Conservation (phyloP, 2,888 invertebrate genomes). For the Odontocerum albicorne region DNA sequence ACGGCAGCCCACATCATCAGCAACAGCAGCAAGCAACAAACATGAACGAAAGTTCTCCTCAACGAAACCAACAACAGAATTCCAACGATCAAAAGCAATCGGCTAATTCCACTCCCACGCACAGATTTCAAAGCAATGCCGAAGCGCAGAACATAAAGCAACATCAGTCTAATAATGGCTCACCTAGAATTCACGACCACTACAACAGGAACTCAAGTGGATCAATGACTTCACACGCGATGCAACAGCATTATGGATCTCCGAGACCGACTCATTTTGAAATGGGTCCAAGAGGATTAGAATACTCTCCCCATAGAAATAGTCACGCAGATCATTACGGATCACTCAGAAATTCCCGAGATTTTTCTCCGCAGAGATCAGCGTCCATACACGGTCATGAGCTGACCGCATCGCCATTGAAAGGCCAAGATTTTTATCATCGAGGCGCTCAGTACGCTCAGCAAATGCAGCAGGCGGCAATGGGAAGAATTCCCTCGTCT, state of each 20-base stretch:
- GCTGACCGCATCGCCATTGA: constrained; percentile 50
- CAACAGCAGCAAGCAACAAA: constrained; percentile 18
- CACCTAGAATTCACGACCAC: constrained; percentile 41
- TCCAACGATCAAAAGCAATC: constrained; percentile 38
- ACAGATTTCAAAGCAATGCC: constrained; percentile 25
- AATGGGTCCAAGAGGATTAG: constrained; percentile 55
- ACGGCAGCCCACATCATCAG: constrained; percentile 35
- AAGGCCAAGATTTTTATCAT: constrained; percentile 49
- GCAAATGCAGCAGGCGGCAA: constrained; percentile 43
- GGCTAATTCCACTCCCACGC: constrained; percentile 20
- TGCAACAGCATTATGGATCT: constrained; percentile 45
- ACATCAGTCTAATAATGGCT: constrained; percentile 35
- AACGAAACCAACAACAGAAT: constrained; percentile 15
- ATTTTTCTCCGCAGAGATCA: constrained; percentile 52
- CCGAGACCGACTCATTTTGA: constrained; percentile 52
- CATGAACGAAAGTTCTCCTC: constrained; percentile 25
- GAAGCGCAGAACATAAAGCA: constrained; percentile 39
- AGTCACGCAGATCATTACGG: constrained; percentile 44
- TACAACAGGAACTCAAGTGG: constrained; percentile 39
- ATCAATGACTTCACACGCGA: constrained; percentile 42
- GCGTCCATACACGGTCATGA: constrained; percentile 56
- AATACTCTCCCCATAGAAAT: constrained; percentile 55
- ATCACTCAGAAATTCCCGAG: constrained; percentile 46
- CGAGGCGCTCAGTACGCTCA: constrained; percentile 47
- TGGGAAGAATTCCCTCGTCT: constrained; percentile 44